Evolutionary conservation across 2,113 vertebrate genomes (phyloP).

Genomic region (Syrmaticus mikado): DNA sequence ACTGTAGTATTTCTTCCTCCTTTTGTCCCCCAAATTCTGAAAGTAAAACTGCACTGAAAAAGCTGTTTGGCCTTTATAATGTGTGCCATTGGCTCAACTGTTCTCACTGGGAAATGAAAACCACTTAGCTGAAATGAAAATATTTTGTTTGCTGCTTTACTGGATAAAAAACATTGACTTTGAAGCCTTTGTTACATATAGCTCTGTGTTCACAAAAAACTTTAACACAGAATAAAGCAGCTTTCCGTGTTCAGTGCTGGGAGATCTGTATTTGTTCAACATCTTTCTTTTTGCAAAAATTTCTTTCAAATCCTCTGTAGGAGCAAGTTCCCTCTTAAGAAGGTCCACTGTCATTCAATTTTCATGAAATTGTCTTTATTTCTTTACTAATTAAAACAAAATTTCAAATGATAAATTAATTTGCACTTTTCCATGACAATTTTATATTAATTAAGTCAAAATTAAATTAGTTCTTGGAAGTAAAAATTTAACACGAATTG

Average conservation of each 20-base stretch:
- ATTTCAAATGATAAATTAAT: constrained; percentile 58
- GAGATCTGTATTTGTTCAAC: background rate
- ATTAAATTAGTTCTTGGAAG: constrained; percentile 51
- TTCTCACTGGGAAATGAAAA: background rate
- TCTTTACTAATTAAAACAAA: constrained; percentile 51
- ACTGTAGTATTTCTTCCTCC: background rate
- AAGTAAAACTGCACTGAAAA: background rate
- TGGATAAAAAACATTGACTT: background rate
- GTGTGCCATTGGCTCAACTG: background rate
- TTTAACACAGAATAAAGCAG: background rate
- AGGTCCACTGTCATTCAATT: background rate
- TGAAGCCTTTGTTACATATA: background rate
- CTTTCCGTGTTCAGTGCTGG: background rate
- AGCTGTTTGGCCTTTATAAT: background rate
- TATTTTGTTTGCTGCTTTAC: background rate
- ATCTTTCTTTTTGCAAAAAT: background rate
- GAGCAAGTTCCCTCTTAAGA: background rate
- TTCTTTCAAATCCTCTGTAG: background rate
- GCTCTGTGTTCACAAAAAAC: background rate
- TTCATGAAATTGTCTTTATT: background rate
- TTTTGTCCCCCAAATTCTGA: background rate
- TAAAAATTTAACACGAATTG: constrained; percentile 60
- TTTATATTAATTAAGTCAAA: constrained; percentile 62
- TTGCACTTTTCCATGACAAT: constrained; percentile 45
- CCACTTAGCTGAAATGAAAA: background rate